These are phyloP conservation scores for Callionymus lyra DNA, from an alignment of 2,113 vertebrate genomes.

Conservation along the genomic window DNA sequence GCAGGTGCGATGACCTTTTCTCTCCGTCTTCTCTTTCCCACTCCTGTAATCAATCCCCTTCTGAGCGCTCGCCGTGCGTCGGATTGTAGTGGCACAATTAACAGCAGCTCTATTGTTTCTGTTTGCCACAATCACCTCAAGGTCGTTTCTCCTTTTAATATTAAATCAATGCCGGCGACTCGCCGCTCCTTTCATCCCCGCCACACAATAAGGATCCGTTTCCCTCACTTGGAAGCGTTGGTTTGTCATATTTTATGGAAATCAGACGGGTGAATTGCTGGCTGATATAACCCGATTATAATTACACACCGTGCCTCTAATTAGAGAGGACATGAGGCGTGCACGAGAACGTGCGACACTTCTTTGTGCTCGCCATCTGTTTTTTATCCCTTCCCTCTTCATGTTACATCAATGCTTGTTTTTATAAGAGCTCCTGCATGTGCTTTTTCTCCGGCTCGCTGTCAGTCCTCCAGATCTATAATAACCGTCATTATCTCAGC, in stretches of 20 bases:
- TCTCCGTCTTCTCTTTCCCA: slow-evolving; percentile 67
- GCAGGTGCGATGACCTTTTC: slow-evolving; percentile 72
- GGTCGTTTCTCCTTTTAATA: slow-evolving; percentile 60
- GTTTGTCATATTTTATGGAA: slow-evolving; percentile 4
- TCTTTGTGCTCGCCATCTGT: slow-evolving; percentile 21
- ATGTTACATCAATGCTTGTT: slow-evolving; percentile 30
- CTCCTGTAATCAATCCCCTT: slow-evolving; percentile 68
- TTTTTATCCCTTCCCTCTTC: slow-evolving; percentile 1
- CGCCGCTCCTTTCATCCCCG: slow-evolving; percentile 6
- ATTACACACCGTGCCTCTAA: slow-evolving; percentile 41
- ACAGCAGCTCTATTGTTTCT: slow-evolving; percentile 62
- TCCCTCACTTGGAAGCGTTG: slow-evolving; percentile 20
- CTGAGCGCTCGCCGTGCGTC: slow-evolving; percentile 53
- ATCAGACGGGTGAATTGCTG: slow-evolving; percentile 21
- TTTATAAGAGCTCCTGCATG: slow-evolving; percentile 18
- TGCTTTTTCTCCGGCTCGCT: background rate
- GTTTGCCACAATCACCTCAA: slow-evolving; percentile 47
- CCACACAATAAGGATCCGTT: slow-evolving; percentile 32
- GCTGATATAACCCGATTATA: slow-evolving; percentile 29
- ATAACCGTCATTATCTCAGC: slow-evolving; percentile 30
- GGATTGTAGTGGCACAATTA: slow-evolving; percentile 69
- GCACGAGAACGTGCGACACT: slow-evolving; percentile 12
- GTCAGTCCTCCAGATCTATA: slow-evolving; percentile 25
- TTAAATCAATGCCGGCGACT: slow-evolving; percentile 56
- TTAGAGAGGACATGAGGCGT: slow-evolving; percentile 35